These are phyloP conservation scores for Apeira syringaria DNA, from an alignment of 2,888 invertebrate genomes.

Conservation along the genomic window DNA sequence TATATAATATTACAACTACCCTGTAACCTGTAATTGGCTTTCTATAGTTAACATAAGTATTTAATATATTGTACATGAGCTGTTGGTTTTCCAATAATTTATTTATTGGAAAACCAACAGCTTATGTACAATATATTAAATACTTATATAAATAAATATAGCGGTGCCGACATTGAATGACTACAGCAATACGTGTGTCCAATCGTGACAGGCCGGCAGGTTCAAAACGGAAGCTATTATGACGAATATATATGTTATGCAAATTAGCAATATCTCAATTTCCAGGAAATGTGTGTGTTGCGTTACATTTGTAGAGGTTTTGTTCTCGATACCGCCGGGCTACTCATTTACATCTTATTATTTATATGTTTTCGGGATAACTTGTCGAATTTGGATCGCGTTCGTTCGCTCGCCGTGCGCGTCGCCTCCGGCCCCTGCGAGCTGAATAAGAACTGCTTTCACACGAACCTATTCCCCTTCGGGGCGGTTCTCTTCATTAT, in stretches of 20 bases:
- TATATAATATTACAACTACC: too few relatives aligned
- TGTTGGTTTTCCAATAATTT: too few relatives aligned
- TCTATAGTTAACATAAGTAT: too few relatives aligned
- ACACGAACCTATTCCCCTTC: conserved; percentile 47
- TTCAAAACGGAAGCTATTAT: conserved; percentile 73
- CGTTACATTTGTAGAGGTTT: conserved; percentile 57
- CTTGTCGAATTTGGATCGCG: conserved; percentile 71
- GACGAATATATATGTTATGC: conserved; percentile 73
- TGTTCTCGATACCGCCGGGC: conserved; percentile 59
- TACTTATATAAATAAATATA: too few relatives aligned
- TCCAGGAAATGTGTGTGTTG: conserved; percentile 53
- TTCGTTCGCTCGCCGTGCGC: too few relatives aligned
- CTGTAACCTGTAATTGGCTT: too few relatives aligned
- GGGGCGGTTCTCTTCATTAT: conserved; percentile 35
- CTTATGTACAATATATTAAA: too few relatives aligned
- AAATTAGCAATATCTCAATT: conserved; percentile 66
- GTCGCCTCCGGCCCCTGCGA: conserved; percentile 51
- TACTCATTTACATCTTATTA: conserved; percentile 77
- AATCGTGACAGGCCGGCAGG: conserved; percentile 61
- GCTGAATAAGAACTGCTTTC: conserved; percentile 67
- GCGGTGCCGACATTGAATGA: too few relatives aligned
- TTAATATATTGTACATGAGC: too few relatives aligned
- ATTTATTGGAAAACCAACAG: too few relatives aligned
- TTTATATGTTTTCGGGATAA: conserved; percentile 68
- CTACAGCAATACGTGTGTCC: too few relatives aligned